A percentile compares a stretch with the other conserved stretches of the same genome.
phyloP scores from a whole-genome alignment of 92 coral and sea anemone species.

The Actinernus sp. region DNA sequence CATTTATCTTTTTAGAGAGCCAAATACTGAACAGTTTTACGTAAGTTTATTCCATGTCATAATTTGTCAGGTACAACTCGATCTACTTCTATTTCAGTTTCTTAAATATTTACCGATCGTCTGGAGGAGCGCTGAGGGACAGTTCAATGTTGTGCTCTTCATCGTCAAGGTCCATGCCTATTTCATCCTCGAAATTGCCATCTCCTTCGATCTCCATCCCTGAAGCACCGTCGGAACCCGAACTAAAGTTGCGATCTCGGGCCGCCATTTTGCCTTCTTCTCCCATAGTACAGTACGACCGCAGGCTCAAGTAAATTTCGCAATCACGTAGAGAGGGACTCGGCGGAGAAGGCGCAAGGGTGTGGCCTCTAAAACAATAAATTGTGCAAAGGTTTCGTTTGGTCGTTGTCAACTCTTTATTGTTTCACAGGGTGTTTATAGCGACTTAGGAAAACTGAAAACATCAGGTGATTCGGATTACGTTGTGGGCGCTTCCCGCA shows the following conservation, averaged over 20 bases:
- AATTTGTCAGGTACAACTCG: no score
- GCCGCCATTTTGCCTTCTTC: conserved; percentile 74
- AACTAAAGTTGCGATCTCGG: conserved; percentile 73
- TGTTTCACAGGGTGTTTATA: no score
- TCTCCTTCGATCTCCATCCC: conserved; percentile 78
- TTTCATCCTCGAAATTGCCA: conserved; percentile 89
- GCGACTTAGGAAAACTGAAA: not conserved
- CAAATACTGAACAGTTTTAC: no score
- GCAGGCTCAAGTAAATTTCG: conserved; percentile 88
- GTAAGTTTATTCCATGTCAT: no score
- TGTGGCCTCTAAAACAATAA: no score
- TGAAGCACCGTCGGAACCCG: conserved; percentile 80
- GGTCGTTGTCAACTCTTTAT: no score
- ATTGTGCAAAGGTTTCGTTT: no score
- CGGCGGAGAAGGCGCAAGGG: conserved; percentile 21
- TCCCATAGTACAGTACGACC: conserved; percentile 16
- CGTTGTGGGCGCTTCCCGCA: no score
- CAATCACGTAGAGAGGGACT: conserved; percentile 40
- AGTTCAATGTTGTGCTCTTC: conserved; percentile 84
- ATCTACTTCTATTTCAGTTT: no score
- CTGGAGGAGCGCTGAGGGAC: conserved; percentile 77
- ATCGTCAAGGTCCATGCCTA: conserved; percentile 66
- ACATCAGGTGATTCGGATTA: not conserved
- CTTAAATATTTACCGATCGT: conserved; percentile 72
- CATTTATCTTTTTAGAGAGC: no score